Percentiles rank a stretch among this genome's conserved stretches.
These are phyloP conservation scores for Drosophila testacea DNA, from an alignment of 2,888 invertebrate genomes.

Conservation along the genomic window DNA sequence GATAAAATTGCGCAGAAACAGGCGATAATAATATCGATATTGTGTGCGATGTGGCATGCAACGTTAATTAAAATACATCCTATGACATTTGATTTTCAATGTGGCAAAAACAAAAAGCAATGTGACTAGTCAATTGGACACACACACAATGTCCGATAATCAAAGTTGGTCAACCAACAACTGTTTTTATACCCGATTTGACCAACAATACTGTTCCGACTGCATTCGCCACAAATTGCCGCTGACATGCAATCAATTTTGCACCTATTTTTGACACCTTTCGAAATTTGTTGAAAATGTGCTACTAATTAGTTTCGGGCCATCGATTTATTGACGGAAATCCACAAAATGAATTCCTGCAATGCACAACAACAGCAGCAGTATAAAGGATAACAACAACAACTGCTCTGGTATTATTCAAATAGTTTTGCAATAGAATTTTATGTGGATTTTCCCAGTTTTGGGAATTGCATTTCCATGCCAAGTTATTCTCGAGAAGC, in stretches of 20 bases:
- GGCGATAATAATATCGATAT: slow-evolving; percentile 12
- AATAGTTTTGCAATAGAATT: slow-evolving; percentile 38
- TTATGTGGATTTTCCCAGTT: slow-evolving; percentile 18
- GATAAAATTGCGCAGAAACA: background rate
- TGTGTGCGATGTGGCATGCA: slow-evolving; percentile 34
- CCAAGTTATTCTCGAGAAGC: slow-evolving; percentile 20
- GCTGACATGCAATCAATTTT: slow-evolving; percentile 26
- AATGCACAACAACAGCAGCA: background rate
- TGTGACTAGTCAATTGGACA: background rate
- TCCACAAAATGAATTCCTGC: slow-evolving; percentile 15
- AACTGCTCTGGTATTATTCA: slow-evolving; percentile 36
- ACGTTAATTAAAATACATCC: slow-evolving; percentile 48
- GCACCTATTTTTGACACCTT: slow-evolving; percentile 21
- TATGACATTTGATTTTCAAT: slow-evolving; percentile 29
- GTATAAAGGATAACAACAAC: no score
- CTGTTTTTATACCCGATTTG: slow-evolving; percentile 8
- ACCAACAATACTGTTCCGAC: slow-evolving; percentile 11
- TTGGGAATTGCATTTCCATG: slow-evolving; percentile 40
- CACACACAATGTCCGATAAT: slow-evolving; percentile 31
- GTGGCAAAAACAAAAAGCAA: slow-evolving; percentile 3
- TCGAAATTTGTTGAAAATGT: background rate
- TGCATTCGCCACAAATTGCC: slow-evolving; percentile 30
- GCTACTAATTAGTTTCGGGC: slow-evolving; percentile 10
- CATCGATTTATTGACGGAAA: slow-evolving; percentile 16
- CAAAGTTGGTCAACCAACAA: slow-evolving; percentile 28